Evolutionary conservation across 2,113 vertebrate genomes (phyloP).

Genomic region (Sander vitreus): DNA sequence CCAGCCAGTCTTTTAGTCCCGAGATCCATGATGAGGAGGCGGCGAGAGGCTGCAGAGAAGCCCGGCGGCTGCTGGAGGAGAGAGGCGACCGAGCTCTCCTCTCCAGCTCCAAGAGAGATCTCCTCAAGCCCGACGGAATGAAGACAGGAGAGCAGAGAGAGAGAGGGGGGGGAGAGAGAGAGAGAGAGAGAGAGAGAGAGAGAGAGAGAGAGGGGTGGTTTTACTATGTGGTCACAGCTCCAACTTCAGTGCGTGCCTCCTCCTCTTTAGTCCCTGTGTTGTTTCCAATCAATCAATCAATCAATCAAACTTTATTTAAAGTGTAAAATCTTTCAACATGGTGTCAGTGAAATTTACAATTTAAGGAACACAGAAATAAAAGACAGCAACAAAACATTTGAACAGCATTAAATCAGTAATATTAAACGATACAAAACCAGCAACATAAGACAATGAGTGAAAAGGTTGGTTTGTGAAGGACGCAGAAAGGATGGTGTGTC

Average conservation of each 20-base stretch:
- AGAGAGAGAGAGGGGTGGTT: not conserved
- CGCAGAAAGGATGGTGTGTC: too few species aligned
- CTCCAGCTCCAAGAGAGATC: slow-evolving; percentile 60
- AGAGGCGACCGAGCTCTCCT: slow-evolving; percentile 51
- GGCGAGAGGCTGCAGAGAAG: slow-evolving; percentile 33
- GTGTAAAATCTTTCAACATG: too few species aligned
- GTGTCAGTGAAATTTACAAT: too few species aligned
- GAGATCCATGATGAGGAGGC: slow-evolving; percentile 53
- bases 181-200: not conserved
- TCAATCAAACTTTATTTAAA: too few species aligned
- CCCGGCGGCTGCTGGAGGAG: slow-evolving; percentile 45
- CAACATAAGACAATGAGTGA: too few species aligned
- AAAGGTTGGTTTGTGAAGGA: too few species aligned
- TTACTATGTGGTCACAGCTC: not conserved
- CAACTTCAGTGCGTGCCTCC: slow-evolving; percentile 22
- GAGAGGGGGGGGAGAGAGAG: not conserved
- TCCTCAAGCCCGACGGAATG: slow-evolving; percentile 12
- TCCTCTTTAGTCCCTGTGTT: not conserved
- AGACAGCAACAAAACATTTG: too few species aligned
- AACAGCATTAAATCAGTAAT: too few species aligned
- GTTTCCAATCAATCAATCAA: too few species aligned
- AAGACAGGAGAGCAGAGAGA: not conserved
- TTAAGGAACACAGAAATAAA: too few species aligned
- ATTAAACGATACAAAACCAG: too few species aligned
- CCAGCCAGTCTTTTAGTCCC: slow-evolving; percentile 50